These are phyloP conservation scores for Hydrotaea cyrtoneurina DNA, from an alignment of 2,888 invertebrate species.

Conservation along the genomic window DNA sequence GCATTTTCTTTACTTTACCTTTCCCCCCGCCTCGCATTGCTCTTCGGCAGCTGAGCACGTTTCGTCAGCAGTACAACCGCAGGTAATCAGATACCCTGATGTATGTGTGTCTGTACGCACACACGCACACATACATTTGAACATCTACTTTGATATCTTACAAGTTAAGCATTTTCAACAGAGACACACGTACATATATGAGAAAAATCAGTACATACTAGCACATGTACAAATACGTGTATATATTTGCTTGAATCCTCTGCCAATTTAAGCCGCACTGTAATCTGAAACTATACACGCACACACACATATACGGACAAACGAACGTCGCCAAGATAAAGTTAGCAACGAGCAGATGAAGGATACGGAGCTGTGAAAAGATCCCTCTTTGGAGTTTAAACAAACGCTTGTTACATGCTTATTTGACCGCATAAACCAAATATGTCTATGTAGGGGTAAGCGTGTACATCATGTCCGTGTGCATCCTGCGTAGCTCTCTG, in stretches of 20 bases:
- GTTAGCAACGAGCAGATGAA: background rate
- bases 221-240: too few species aligned
- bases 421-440: conserved; percentile 51
- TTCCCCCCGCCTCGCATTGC: background rate
- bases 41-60: conserved; percentile 5
- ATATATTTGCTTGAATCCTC: background rate
- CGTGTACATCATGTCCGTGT: background rate
- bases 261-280: background rate
- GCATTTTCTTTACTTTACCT: background rate
- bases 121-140: background rate
- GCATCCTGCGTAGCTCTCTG: background rate
- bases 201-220: background rate
- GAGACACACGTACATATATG: background rate
- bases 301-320: background rate
- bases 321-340: background rate
- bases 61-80: conserved; percentile 33
- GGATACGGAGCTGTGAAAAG: background rate
- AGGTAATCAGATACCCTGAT: conserved; percentile 54
- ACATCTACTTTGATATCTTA: conserved; percentile 26
- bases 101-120: background rate
- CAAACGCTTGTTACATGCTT: conserved; percentile 15
- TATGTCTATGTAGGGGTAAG: background rate
- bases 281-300: background rate
- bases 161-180: conserved; percentile 19
- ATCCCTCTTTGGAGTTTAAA: conserved; percentile 5